Evolutionary conservation across 2,113 vertebrate genomes (phyloP).

Genomic region (Prochilodus magdalenae): DNA sequence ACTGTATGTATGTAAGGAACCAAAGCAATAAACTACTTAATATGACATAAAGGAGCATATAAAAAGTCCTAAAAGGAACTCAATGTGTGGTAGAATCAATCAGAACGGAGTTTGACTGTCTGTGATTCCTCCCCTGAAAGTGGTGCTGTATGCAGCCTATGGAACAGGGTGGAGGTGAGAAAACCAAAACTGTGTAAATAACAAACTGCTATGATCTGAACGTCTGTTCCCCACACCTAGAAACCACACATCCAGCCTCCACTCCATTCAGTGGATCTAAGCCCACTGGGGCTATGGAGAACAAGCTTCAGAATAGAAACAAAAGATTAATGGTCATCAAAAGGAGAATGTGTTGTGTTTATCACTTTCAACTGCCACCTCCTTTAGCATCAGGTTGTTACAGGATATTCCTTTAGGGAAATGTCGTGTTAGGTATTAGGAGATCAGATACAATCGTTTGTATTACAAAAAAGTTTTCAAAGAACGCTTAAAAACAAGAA

Average conservation of each 20-base stretch:
- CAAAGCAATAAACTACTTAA: conserved; percentile 71
- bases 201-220: conserved; percentile 6
- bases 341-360: neutral
- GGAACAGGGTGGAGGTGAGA: conserved; percentile 24
- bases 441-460: conserved; percentile 55
- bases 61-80: conserved; percentile 70
- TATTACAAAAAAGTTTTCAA: conserved; percentile 54
- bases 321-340: neutral
- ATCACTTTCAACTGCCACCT: neutral
- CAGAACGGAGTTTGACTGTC: conserved; percentile 9
- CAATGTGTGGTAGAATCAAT: conserved; percentile 42
- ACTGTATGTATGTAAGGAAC: conserved; percentile 65
- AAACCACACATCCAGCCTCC: neutral
- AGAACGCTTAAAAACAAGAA: conserved; percentile 60
- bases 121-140: conserved; percentile 1
- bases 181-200: conserved; percentile 18
- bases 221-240: conserved; percentile 25
- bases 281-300: neutral
- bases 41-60: conserved; percentile 69
- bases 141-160: neutral
- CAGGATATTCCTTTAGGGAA: conserved; percentile 26
- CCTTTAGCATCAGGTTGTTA: neutral
- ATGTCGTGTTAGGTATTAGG: conserved; percentile 25
- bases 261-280: neutral
- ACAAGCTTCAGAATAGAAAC: neutral